Evolutionary conservation across 2,888 invertebrate species (phyloP).

Genomic region (Drosophila barbarae): DNA sequence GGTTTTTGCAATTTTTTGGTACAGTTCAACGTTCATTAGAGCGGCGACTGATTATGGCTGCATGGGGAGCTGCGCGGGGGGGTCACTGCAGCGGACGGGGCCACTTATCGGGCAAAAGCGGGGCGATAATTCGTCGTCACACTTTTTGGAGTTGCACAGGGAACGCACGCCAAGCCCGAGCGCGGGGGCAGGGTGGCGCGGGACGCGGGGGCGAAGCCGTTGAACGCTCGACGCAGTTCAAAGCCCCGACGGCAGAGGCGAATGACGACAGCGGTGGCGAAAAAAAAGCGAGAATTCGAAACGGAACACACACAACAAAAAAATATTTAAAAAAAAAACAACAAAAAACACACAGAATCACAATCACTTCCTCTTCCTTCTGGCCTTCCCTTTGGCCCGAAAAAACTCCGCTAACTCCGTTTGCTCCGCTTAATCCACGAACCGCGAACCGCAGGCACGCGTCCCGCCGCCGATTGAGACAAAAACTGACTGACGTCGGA

Average conservation of each 20-base stretch:
- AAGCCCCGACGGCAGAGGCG: conserved; percentile 44
- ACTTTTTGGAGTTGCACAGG: conserved; percentile 40
- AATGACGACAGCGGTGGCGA: conserved; percentile 8
- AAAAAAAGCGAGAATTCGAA: conserved; percentile 24
- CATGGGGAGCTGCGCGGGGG: neutral
- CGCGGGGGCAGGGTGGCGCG: neutral
- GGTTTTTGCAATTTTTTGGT: conserved; percentile 47
- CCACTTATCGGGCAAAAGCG: conserved; percentile 44
- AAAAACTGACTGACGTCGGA: conserved; percentile 57
- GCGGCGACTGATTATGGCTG: conserved; percentile 53
- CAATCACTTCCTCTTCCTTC: conserved; percentile 50
- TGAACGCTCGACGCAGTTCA: conserved; percentile 48
- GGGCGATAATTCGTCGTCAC: conserved; percentile 31
- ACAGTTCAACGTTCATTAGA: conserved; percentile 68
- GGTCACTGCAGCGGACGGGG: conserved; percentile 1
- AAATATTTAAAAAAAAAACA: neutral
- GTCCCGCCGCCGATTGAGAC: conserved; percentile 56
- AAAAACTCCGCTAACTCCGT: too few species aligned
- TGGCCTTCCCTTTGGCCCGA: neutral
- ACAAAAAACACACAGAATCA: conserved; percentile 20
- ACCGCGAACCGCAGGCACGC: conserved; percentile 28
- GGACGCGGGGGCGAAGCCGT: conserved; percentile 26
- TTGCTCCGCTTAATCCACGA: conserved; percentile 7
- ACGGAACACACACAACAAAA: neutral
- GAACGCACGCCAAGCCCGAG: conserved; percentile 1